Base-by-base conservation (phyloP, 2,797 vertebrate species). In the Trichosurus vulpecula region DNA sequence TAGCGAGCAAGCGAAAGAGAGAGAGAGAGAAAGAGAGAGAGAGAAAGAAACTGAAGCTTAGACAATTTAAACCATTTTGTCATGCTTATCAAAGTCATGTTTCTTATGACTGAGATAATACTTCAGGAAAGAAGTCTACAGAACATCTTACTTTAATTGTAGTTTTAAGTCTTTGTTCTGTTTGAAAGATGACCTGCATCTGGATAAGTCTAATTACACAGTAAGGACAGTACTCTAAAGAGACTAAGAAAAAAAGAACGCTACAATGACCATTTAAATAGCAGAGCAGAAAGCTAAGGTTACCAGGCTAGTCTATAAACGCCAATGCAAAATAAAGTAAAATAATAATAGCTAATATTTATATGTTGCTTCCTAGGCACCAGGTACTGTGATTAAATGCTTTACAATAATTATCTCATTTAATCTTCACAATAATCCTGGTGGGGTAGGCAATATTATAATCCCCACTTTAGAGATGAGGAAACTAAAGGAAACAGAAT, bases 401-500 rank as follows among this genome's bases (percentile, higher is more conserved):
- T 41, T 74, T 74, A 47, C n/a, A 41, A 74, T 81, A 81, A 81
- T 47, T 25, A 47, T 47, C 74, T 81, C 74, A n/a, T n/a, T n/a
- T 90, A 55, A 97, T 81, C 58, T 61, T 91, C 16, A 54, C 35
- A 81, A 95, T 29, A 91, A 94, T 57, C 91, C 31, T 81, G 92
- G 74, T 57, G 94, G 95, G 94, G 92, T 53, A 94, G 52, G 41
- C 54, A 31, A 52, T 92, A 87, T 95, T 29, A 57, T 52, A 47
- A 92, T 92, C 74, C 93, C 53, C 19, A 35, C 57, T 93, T 95
- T 47, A 94, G 19, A 87, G 55, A 57, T n/a, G 57, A 91, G 52
- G 91, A 94, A 96, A 94, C 6, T n/a, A 90, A 92, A 58, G 52
- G 51, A 54, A 92, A 57, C 54, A 96, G 90, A 95, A 93, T 94